Base-by-base conservation (phyloP, 2,113 vertebrate species). In the Prunella himalayana region DNA sequence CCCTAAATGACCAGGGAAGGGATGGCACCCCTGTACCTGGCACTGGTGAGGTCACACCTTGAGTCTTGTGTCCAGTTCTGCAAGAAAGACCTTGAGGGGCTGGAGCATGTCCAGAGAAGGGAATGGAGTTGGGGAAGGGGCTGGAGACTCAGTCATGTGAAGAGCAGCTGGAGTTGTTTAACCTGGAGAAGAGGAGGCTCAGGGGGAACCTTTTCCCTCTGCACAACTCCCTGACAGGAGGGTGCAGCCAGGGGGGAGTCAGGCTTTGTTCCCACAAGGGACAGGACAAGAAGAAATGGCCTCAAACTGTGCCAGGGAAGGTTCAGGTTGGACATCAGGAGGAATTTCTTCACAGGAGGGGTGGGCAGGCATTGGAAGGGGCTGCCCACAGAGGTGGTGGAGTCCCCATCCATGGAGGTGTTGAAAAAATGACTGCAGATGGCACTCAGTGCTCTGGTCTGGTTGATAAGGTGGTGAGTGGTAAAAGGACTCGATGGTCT, bases 221-320 rank as follows among this genome's bases (percentile, higher is more conserved):
- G 2, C 23, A 27, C 33, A 59, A 11, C 5, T 50, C 33, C 25
- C 51, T 73, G 60, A 65, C 49, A 80, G 49, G 49, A 88, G 22
- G 18, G 8, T 1, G 6, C 22, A 73, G 27, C 27, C 14, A 8
- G 13, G 15, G 1, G 13, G 2, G 39, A 7, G 31, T 4, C 0
- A 0, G 60, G 37, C 22, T 80, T 17, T 76, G 37, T 7, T 59
- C 35, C 16, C 21, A 42, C 13, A 6, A 25, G 33, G 37, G 44
- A 59, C 15, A 59, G 7, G 35, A 60, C 2, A 5, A 25, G 44
- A 39, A 0, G 33, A 24, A 59, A 53, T 1, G 1, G 16, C 24
- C 33, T 25, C 39, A 24, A 2, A 16, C 2, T 60, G 33, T 5
- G 30, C 9, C 30, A 53, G 10, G 8, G 7, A 8, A 47, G 17